Percentiles rank a stretch among this genome's conserved stretches.
Evolutionary conservation across 2,113 vertebrate genomes (phyloP).

Genomic region (Channa argus): DNA sequence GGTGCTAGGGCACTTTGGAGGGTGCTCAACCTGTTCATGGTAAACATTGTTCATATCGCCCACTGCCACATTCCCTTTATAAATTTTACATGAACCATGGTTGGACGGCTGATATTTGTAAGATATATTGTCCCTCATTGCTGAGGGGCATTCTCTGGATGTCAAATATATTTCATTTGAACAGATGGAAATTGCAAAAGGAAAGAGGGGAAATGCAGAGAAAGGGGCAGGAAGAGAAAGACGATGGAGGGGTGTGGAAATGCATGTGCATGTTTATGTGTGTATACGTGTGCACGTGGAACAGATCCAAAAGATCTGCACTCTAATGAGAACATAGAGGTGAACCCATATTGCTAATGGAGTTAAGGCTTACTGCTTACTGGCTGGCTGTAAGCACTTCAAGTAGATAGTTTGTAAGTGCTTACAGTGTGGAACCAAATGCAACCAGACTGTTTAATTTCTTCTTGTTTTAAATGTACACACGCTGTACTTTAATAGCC

Average conservation of each 20-base stretch:
- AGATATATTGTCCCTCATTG: slow-evolving; percentile 80
- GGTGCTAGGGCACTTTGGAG: slow-evolving; percentile 62
- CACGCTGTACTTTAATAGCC: neutral
- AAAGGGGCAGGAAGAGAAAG: slow-evolving; percentile 46
- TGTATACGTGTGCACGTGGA: slow-evolving; percentile 1
- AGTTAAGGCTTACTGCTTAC: slow-evolving; percentile 5
- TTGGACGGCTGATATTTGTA: slow-evolving; percentile 79
- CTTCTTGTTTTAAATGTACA: neutral
- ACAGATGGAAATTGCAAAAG: slow-evolving; percentile 80
- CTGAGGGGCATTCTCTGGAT: slow-evolving; percentile 78
- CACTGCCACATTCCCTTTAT: slow-evolving; percentile 72
- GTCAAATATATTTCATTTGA: slow-evolving; percentile 81
- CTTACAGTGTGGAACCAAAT: neutral
- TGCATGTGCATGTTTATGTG: slow-evolving; percentile 29
- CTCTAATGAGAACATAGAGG: slow-evolving; percentile 49
- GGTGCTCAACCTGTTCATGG: slow-evolving; percentile 67
- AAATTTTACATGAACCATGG: slow-evolving; percentile 79
- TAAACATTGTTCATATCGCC: slow-evolving; percentile 75
- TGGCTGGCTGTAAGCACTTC: slow-evolving; percentile 15
- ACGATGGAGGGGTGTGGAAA: slow-evolving; percentile 39
- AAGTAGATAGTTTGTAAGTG: slow-evolving; percentile 30
- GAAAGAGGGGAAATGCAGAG: slow-evolving; percentile 52
- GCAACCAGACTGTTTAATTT: slow-evolving; percentile 8
- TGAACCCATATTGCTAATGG: slow-evolving; percentile 30
- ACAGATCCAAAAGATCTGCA: slow-evolving; percentile 31